These are phyloP conservation scores for Mesorhabditis sp. DNA, from an alignment of 2,888 invertebrate species.

Conservation along the genomic window DNA sequence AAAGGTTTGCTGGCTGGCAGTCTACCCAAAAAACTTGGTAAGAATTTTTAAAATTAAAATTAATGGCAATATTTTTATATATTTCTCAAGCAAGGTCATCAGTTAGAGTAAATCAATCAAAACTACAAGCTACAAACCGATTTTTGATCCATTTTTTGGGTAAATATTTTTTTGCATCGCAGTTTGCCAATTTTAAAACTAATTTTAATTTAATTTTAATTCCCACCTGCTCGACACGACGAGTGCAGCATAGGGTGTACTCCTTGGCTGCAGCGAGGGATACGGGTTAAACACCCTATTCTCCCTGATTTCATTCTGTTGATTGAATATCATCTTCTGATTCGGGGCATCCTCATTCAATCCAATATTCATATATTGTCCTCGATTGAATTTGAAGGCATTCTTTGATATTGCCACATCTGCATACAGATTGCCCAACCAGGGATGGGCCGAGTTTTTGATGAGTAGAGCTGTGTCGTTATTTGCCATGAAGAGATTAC, in stretches of 20 bases:
- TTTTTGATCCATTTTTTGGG: too few species aligned
- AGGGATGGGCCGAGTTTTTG: conserved; percentile 49
- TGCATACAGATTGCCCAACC: conserved; percentile 35
- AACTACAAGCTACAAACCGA: too few species aligned
- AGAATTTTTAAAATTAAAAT: too few species aligned
- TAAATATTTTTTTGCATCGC: too few species aligned
- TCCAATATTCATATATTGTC: conserved; percentile 52
- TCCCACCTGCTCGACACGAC: conserved; percentile 70
- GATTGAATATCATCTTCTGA: conserved; percentile 50
- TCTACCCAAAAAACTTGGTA: too few species aligned
- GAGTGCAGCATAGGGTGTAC: conserved; percentile 84
- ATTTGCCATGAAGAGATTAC: conserved; percentile 55
- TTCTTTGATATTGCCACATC: conserved; percentile 72
- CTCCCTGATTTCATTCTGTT: conserved; percentile 67
- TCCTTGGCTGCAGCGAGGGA: conserved; percentile 78
- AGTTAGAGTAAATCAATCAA: too few species aligned
- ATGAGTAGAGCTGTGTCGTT: conserved; percentile 51
- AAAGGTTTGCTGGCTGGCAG: too few species aligned
- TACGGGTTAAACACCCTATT: conserved; percentile 84
- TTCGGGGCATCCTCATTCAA: conserved; percentile 63
- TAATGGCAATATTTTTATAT: too few species aligned
- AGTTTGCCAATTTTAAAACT: too few species aligned
- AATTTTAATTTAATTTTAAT: background rate
- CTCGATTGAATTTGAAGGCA: conserved; percentile 76
- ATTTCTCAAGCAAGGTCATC: too few species aligned